A percentile compares a stretch with the other conserved stretches of the same genome.
Conservation (phyloP, 1,140 invertebrate genomes). For the Zaprionus gabonicus region DNA sequence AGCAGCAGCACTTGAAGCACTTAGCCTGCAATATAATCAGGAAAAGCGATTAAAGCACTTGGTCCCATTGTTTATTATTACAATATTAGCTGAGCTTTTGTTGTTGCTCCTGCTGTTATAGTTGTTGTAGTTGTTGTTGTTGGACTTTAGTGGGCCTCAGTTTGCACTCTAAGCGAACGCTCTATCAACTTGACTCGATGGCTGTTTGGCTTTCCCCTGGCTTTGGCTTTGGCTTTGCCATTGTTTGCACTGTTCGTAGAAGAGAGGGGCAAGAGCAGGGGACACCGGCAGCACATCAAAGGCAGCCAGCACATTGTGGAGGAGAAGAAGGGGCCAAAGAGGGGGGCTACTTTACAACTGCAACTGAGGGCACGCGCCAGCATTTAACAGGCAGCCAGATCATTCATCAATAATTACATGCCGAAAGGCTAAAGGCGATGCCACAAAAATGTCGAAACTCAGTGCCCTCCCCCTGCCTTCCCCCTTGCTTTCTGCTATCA, state of each 20-base stretch:
- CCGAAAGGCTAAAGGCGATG: conserved; percentile 67
- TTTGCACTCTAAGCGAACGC: conserved; percentile 37
- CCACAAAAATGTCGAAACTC: conserved; percentile 67
- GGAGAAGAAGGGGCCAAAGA: background rate
- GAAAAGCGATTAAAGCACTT: conserved; percentile 81
- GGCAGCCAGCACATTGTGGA: conserved; percentile 3
- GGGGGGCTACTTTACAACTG: conserved; percentile 13
- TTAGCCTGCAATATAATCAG: conserved; percentile 79
- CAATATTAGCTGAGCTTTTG: conserved; percentile 80
- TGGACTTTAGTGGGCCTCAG: conserved; percentile 36
- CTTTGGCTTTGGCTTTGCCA: conserved; percentile 33
- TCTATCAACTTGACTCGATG: conserved; percentile 53
- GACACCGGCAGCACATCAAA: conserved; percentile 57
- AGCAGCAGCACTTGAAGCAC: conserved; percentile 49
- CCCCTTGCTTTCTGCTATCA: background rate
- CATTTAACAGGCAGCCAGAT: conserved; percentile 61
- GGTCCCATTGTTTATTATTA: conserved; percentile 79
- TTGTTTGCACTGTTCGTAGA: conserved; percentile 42
- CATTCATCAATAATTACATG: conserved; percentile 82
- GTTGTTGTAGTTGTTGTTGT: background rate
- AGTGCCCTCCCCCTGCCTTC: background rate
- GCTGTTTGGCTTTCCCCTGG: conserved; percentile 37
- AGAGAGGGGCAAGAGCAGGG: background rate
- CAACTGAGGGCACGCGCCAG: conserved; percentile 50
- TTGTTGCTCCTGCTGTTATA: conserved; percentile 39